Evolutionary conservation across 2,888 invertebrate species (phyloP).

Genomic region (Colostygia pectinataria): DNA sequence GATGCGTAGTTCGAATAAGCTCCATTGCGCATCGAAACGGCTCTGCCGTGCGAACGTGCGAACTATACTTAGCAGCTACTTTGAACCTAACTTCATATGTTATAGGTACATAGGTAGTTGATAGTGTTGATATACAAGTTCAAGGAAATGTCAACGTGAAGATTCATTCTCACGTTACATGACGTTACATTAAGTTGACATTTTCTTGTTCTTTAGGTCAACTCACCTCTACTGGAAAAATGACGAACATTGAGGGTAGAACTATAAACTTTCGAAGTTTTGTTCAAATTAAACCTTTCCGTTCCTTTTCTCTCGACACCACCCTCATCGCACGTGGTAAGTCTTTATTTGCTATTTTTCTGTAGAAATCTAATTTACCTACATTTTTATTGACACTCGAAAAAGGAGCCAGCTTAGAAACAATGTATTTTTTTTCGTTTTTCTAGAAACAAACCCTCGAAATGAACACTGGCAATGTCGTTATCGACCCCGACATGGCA

Average conservation of each 20-base stretch:
- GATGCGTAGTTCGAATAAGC: too few species aligned
- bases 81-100: too few species aligned
- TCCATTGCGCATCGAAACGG: too few species aligned
- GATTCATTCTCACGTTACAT: too few species aligned
- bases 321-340: conserved; percentile 61
- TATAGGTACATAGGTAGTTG: too few species aligned
- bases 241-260: conserved; percentile 45
- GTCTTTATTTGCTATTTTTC: conserved; percentile 40
- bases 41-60: too few species aligned
- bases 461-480: conserved; percentile 52
- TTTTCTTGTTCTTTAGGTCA: too few species aligned
- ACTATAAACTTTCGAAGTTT: conserved; percentile 29
- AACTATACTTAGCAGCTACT: too few species aligned
- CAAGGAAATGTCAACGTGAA: too few species aligned
- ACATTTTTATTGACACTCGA: conserved; percentile 39
- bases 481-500: conserved; percentile 41
- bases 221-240: conserved; percentile 17
- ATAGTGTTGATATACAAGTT: too few species aligned
- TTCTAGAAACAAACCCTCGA: conserved; percentile 41
- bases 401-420: conserved; percentile 17
- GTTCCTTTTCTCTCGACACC: conserved; percentile 41
- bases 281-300: conserved; percentile 41
- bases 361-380: conserved; percentile 50
- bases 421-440: conserved; percentile 40
- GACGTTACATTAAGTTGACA: too few species aligned